These are phyloP conservation scores for Jacana jacana DNA, from an alignment of 2,113 vertebrate species.

Conservation along the genomic window DNA sequence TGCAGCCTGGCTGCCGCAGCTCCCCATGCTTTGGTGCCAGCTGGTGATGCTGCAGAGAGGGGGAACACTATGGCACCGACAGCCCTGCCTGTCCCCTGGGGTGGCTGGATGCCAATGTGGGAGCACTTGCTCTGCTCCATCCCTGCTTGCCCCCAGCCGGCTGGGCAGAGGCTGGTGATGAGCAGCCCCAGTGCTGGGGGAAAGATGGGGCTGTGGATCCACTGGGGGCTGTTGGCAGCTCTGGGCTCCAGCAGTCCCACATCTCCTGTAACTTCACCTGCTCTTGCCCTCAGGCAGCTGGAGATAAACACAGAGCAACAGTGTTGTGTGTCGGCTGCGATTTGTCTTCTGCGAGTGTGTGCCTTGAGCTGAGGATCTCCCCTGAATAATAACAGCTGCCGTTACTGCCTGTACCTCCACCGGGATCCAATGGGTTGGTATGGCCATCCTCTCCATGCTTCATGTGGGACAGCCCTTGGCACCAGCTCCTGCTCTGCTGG, in stretches of 20 bases:
- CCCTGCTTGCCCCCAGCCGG: accelerated
- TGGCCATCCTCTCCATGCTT: neutral
- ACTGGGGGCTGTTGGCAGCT: accelerated
- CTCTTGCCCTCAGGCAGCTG: slow-evolving; percentile 17
- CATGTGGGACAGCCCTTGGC: accelerated
- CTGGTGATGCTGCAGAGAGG: accelerated
- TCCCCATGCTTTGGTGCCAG: neutral
- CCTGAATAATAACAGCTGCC: neutral
- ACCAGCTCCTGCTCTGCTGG: accelerated
- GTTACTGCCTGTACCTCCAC: accelerated
- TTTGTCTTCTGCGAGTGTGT: neutral
- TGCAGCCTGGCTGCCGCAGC: neutral
- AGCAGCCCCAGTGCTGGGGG: neutral
- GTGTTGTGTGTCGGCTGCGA: neutral
- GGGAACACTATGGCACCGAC: accelerated
- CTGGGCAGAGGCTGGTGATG: neutral
- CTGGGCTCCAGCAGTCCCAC: neutral
- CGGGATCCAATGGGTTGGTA: neutral
- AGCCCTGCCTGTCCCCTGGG: neutral
- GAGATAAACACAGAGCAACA: neutral
- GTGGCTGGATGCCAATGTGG: neutral
- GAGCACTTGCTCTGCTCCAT: neutral
- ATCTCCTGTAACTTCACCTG: neutral
- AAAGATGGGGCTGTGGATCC: accelerated
- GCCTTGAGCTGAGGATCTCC: neutral